A percentile compares a stretch with the other conserved stretches of the same genome.
Evolutionary conservation across 2,888 invertebrate genomes (phyloP).

Genomic region (Mythimna albipuncta): DNA sequence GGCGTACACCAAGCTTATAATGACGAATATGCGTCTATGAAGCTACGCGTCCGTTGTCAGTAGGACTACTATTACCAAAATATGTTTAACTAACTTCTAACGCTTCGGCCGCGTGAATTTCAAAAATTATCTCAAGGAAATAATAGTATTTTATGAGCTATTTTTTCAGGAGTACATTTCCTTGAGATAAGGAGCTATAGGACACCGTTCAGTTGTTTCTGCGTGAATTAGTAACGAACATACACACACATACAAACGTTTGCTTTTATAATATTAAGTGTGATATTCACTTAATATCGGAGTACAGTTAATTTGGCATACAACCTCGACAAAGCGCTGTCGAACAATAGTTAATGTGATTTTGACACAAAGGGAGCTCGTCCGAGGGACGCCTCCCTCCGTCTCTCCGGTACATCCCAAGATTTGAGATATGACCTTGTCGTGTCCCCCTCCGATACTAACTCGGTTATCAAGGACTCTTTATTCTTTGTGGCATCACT

Average conservation of each 20-base stretch:
- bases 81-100: too few species aligned
- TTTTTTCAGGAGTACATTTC: too few species aligned
- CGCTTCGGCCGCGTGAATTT: too few species aligned
- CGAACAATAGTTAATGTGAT: constrained; percentile 82
- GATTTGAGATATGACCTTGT: constrained; percentile 78
- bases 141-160: too few species aligned
- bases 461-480: constrained; percentile 70
- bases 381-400: constrained; percentile 63
- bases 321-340: constrained; percentile 71
- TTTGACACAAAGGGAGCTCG: constrained; percentile 73
- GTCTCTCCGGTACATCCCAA: constrained; percentile 59
- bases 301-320: constrained; percentile 67
- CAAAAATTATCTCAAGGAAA: too few species aligned
- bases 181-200: too few species aligned
- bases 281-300: constrained; percentile 42
- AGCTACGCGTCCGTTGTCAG: too few species aligned
- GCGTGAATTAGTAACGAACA: not conserved
- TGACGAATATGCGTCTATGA: too few species aligned
- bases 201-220: too few species aligned
- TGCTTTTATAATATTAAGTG: not conserved
- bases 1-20: too few species aligned
- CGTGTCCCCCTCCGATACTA: constrained; percentile 66
- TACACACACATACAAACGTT: not conserved
- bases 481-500: constrained; percentile 61
- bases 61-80: too few species aligned